phyloP scores from a whole-genome alignment of 2,888 invertebrate species.

The Ctenicera cuprea region DNA sequence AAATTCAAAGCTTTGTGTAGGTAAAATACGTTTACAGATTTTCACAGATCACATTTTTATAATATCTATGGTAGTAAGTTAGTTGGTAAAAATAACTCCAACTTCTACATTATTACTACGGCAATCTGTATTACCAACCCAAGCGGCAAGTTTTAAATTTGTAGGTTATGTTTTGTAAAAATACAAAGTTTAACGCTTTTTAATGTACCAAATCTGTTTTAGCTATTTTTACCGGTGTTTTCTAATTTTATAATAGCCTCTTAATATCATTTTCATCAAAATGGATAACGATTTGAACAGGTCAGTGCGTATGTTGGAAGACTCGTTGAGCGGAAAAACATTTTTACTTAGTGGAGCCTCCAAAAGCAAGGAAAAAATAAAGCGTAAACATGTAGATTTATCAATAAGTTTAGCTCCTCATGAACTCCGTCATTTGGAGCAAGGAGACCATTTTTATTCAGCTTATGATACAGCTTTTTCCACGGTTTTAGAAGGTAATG shows the following conservation, averaged over 20 bases:
- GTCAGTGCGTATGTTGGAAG: constrained; percentile 68
- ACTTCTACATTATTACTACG: no score
- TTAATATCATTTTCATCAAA: constrained; percentile 9
- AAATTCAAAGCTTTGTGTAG: no score
- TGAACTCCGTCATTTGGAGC: constrained; percentile 59
- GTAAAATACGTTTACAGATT: no score
- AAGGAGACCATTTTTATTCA: constrained; percentile 21
- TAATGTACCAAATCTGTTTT: not conserved
- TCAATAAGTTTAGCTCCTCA: constrained; percentile 61
- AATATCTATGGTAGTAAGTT: no score
- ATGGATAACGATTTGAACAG: constrained; percentile 70
- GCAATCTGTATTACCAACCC: not conserved
- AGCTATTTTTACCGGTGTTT: not conserved
- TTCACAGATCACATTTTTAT: no score
- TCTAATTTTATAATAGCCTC: not conserved
- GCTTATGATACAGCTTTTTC: constrained; percentile 51
- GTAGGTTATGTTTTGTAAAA: constrained; percentile 21
- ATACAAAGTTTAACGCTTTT: no score
- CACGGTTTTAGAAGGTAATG: constrained; percentile 56
- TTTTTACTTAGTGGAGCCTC: constrained; percentile 37
- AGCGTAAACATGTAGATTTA: constrained; percentile 55
- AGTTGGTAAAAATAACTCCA: no score
- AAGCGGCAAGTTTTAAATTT: constrained; percentile 6
- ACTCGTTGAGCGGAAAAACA: constrained; percentile 63
- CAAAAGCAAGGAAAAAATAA: constrained; percentile 38